Conservation (phyloP, 1,140 invertebrate genomes). For the Ylistrum balloti region DNA sequence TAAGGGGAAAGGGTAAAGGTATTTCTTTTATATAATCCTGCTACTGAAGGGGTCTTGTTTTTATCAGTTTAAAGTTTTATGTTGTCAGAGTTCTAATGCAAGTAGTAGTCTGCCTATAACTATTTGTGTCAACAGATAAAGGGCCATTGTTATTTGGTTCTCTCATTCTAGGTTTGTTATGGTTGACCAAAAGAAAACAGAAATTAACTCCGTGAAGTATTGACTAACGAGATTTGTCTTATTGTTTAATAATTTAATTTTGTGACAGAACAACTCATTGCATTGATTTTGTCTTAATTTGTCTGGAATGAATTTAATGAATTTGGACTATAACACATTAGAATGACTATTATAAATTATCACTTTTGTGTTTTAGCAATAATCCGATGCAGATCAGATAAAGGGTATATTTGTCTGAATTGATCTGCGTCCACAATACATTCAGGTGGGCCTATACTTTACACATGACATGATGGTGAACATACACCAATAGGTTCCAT, state of each 20-base stretch:
- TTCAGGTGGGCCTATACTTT: not conserved
- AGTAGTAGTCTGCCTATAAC: not conserved
- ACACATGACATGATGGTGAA: not conserved
- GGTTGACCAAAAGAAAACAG: not conserved
- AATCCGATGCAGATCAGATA: too few species aligned
- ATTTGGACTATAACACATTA: not conserved
- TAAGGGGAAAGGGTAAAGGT: not conserved
- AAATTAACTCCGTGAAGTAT: not conserved
- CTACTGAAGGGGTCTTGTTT: not conserved
- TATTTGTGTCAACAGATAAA: not conserved
- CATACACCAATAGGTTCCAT: not conserved
- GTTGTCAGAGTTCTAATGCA: too few species aligned
- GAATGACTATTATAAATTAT: not conserved
- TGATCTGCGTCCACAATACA: not conserved
- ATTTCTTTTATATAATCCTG: not conserved
- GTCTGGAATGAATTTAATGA: not conserved
- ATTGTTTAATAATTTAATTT: not conserved
- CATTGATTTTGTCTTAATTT: not conserved
- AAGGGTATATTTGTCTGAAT: not conserved
- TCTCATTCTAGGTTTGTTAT: not conserved
- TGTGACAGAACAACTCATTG: not conserved
- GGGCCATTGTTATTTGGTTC: not conserved
- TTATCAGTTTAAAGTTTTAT: too few species aligned
- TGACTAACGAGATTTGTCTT: not conserved
- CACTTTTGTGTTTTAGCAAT: too few species aligned